Conservation (phyloP, 2,888 invertebrate genomes). For the Nipponacmea schrenckii region DNA sequence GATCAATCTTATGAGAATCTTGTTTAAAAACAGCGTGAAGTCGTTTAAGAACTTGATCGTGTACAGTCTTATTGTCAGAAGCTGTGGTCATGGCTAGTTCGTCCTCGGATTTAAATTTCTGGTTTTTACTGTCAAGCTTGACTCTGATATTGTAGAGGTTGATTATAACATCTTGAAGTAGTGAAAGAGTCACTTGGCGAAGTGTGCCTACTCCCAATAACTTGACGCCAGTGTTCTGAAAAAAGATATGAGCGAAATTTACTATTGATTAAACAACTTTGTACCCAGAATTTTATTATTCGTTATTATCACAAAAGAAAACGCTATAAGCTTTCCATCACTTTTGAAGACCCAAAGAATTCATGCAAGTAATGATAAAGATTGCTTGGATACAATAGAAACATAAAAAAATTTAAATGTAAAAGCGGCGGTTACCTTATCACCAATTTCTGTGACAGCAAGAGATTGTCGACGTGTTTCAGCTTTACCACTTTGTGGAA, state of each 20-base stretch:
- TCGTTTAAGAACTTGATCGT: conserved; percentile 21
- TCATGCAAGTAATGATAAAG: no score
- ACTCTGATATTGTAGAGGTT: conserved; percentile 39
- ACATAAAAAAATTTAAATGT: no score
- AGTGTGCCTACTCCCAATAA: conserved; percentile 34
- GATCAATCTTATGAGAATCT: conserved; percentile 16
- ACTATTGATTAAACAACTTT: no score
- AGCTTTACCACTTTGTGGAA: no score
- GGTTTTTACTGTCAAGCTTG: conserved; percentile 25
- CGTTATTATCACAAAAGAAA: no score
- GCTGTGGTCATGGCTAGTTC: conserved; percentile 9
- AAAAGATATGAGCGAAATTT: not conserved
- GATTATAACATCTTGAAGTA: conserved; percentile 30
- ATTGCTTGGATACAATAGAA: no score
- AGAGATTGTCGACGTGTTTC: no score
- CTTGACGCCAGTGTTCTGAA: not conserved
- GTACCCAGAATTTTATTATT: no score
- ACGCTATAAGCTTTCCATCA: no score
- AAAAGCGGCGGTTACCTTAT: no score
- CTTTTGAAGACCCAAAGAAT: no score
- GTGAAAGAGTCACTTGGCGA: conserved; percentile 30
- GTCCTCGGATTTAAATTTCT: conserved; percentile 12
- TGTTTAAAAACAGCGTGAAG: conserved; percentile 29
- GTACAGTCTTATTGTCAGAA: conserved; percentile 21
- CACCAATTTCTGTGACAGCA: no score